Conservation (phyloP, 2,888 invertebrate species). For the Uropetala carovei region DNA sequence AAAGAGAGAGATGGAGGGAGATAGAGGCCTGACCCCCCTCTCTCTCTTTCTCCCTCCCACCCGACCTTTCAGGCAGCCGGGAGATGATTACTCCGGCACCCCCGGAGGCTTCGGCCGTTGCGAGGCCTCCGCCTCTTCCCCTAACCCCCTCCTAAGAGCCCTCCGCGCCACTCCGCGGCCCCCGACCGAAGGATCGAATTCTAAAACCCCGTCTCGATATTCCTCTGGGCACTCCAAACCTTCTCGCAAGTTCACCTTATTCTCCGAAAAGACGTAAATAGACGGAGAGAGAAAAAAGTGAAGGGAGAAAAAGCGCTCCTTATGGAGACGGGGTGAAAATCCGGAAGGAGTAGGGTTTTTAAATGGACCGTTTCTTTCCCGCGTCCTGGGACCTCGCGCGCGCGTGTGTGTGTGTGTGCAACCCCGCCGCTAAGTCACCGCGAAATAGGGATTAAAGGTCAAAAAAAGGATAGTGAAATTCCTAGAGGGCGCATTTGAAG, state of each 20-base stretch:
- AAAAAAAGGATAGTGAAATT: slow-evolving; percentile 14
- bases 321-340: neutral
- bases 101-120: neutral
- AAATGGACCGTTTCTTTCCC: slow-evolving; percentile 7
- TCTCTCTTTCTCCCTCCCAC: neutral
- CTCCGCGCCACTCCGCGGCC: neutral
- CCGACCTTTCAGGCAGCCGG: neutral
- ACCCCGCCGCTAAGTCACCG: neutral
- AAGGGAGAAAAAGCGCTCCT: neutral
- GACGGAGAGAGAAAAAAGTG: slow-evolving; percentile 20
- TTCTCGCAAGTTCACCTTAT: neutral
- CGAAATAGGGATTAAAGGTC: neutral
- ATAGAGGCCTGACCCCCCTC: neutral
- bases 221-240: neutral
- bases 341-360: neutral
- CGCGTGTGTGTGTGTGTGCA: neutral
- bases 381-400: neutral
- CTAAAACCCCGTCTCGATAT: neutral
- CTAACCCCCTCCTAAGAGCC: too few species aligned
- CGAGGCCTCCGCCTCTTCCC: neutral
- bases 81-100: neutral
- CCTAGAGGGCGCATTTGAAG: neutral
- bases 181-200: neutral
- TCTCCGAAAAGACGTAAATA: neutral
- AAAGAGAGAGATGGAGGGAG: neutral